Percentiles rank a stretch among this genome's conserved stretches.
phyloP scores from a whole-genome alignment of 2,888 invertebrate genomes.

The Caenorhabditis parvicauda region DNA sequence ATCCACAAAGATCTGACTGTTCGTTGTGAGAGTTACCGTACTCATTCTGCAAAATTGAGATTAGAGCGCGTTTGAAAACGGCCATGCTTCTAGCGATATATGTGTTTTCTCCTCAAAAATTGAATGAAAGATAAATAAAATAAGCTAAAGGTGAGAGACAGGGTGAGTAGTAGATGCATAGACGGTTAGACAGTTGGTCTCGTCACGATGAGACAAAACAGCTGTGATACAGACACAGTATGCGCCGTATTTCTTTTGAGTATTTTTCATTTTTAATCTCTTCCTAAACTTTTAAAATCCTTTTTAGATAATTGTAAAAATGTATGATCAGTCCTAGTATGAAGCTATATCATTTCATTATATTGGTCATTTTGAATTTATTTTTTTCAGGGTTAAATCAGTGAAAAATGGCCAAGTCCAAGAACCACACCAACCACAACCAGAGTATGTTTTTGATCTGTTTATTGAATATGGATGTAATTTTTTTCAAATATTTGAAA shows the following conservation, averaged over 20 bases:
- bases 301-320: not conserved
- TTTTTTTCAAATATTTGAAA: slow-evolving; percentile 3
- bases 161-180: too few relatives aligned
- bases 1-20: too few relatives aligned
- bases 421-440: slow-evolving; percentile 99
- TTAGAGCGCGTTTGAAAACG: too few relatives aligned
- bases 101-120: too few relatives aligned
- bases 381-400: slow-evolving; percentile 33
- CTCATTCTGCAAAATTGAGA: too few relatives aligned
- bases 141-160: too few relatives aligned
- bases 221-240: slow-evolving; percentile 14
- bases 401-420: slow-evolving; percentile 89
- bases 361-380: not conserved
- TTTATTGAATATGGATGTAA: slow-evolving; percentile 8
- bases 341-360: not conserved
- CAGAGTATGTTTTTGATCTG: slow-evolving; percentile 69
- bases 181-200: too few relatives aligned
- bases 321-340: too few relatives aligned
- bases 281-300: slow-evolving; percentile 1
- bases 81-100: too few relatives aligned
- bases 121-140: too few relatives aligned
- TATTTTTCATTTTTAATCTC: not conserved
- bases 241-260: not conserved
- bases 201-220: slow-evolving; percentile 13
- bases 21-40: too few relatives aligned